Evolutionary conservation across 2,797 vertebrate species (phyloP).

Genomic region (Esox masquinongy): DNA sequence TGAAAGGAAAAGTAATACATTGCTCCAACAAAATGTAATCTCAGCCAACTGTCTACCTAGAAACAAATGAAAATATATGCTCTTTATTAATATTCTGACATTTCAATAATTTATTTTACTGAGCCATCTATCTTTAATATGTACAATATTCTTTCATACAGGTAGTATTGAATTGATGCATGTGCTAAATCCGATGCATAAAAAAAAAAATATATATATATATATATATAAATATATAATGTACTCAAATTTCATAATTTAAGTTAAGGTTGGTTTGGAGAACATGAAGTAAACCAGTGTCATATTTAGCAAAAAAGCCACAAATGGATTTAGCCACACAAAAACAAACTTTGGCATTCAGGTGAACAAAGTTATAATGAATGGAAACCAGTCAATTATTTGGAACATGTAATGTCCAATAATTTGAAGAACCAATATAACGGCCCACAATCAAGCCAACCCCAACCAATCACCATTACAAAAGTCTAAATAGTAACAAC

Average conservation of each 20-base stretch:
- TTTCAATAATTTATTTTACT: background rate
- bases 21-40: background rate
- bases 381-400: background rate
- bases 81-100: slow-evolving; percentile 5
- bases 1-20: background rate
- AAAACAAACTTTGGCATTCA: background rate
- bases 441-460: background rate
- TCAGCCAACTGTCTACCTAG: background rate
- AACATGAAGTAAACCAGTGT: background rate
- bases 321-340: background rate
- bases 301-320: background rate
- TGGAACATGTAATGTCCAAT: background rate
- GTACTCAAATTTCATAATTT: background rate
- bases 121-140: background rate
- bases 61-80: slow-evolving; percentile 4
- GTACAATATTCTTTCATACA: background rate
- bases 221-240: background rate
- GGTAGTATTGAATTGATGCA: background rate
- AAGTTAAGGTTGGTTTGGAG: background rate
- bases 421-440: background rate
- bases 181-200: background rate
- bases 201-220: background rate
- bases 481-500: no score
- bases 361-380: background rate
- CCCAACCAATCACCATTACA: no score